phyloP scores from a whole-genome alignment of 1,140 invertebrate species.

The Trichonephila inaurata region DNA sequence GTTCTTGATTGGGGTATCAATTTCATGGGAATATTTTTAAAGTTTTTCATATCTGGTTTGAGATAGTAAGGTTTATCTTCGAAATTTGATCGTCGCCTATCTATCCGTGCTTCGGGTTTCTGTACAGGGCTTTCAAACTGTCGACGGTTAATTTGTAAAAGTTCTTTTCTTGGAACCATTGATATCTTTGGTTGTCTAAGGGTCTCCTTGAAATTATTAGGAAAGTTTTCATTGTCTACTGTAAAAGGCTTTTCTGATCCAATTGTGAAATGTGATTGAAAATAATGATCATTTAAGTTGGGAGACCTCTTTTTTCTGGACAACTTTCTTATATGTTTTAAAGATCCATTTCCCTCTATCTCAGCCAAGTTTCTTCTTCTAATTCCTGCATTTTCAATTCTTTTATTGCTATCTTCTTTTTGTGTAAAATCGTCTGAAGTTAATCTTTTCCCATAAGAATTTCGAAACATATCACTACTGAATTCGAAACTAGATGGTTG shows the following conservation, averaged over 20 bases:
- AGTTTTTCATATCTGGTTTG: not conserved
- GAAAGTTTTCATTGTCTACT: not conserved
- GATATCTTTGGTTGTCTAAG: not conserved
- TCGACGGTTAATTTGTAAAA: not conserved
- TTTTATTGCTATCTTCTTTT: not conserved
- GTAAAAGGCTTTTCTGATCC: not conserved
- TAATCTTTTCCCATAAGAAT: not conserved
- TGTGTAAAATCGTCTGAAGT: not conserved
- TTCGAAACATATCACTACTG: not conserved
- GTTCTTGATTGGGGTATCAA: not conserved
- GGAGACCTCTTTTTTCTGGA: not conserved
- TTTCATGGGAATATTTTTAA: not conserved
- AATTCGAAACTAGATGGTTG: not conserved
- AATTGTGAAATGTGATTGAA: not conserved
- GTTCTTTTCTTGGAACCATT: not conserved
- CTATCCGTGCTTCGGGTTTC: not conserved
- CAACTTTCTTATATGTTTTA: not conserved
- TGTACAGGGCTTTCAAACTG: not conserved
- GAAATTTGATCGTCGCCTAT: not conserved
- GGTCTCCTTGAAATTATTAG: not conserved
- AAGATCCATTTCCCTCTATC: not conserved
- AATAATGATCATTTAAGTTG: not conserved
- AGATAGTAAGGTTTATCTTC: slow-evolving; percentile 13
- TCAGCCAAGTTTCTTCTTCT: not conserved
- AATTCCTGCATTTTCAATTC: not conserved